Conservation (phyloP, 2,888 invertebrate species). For the Chrysolina oricalcia region DNA sequence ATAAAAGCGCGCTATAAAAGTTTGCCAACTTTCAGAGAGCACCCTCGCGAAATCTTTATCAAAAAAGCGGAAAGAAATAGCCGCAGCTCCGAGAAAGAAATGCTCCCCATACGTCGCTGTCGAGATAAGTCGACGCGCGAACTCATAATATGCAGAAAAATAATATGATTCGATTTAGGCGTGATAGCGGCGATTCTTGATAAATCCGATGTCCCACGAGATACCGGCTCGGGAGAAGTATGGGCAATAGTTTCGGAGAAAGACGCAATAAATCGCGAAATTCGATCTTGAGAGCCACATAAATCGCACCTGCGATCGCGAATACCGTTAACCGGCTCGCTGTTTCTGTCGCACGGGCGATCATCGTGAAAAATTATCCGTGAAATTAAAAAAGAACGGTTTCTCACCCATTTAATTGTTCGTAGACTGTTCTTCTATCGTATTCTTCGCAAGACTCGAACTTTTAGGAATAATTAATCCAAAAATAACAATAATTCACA, state of each 20-base stretch:
- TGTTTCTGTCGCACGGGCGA: slow-evolving; percentile 27
- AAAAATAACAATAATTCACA: too few species aligned
- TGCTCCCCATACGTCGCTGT: slow-evolving; percentile 53
- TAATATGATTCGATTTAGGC: slow-evolving; percentile 68
- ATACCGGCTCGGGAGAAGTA: slow-evolving; percentile 59
- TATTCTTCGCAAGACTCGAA: too few species aligned
- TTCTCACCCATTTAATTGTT: neutral
- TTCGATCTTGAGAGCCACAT: slow-evolving; percentile 72
- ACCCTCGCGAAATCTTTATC: slow-evolving; percentile 46
- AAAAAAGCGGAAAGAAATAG: slow-evolving; percentile 47
- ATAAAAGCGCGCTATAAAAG: slow-evolving; percentile 1
- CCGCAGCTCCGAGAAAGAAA: slow-evolving; percentile 46
- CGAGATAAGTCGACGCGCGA: slow-evolving; percentile 54
- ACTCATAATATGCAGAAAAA: slow-evolving; percentile 63
- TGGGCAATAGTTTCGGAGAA: slow-evolving; percentile 70
- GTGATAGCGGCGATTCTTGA: slow-evolving; percentile 69
- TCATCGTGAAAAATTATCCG: slow-evolving; percentile 28
- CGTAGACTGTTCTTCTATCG: neutral
- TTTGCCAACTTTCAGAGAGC: neutral
- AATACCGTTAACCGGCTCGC: slow-evolving; percentile 37
- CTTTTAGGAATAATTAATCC: too few species aligned
- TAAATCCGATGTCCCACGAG: slow-evolving; percentile 69
- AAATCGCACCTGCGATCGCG: slow-evolving; percentile 71
- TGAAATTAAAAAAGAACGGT: slow-evolving; percentile 29
- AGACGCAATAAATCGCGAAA: slow-evolving; percentile 71